A percentile compares a stretch with the other conserved stretches of the same genome.
Conservation (phyloP, 2,113 vertebrate species). For the Plectropomus leopardus region DNA sequence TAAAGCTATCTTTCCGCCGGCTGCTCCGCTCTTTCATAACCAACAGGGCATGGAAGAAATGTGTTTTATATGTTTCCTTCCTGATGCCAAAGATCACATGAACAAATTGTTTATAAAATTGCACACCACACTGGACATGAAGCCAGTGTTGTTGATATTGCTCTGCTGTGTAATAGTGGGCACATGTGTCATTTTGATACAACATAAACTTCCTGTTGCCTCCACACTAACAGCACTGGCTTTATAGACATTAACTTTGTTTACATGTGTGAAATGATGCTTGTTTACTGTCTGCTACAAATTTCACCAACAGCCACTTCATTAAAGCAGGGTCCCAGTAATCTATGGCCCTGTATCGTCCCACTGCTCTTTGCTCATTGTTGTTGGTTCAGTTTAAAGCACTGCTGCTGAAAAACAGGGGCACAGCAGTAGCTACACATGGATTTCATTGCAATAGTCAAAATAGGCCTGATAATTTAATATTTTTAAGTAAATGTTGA, state of each 20-base stretch:
- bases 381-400: neutral
- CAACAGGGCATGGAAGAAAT: conserved; percentile 2
- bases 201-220: conserved; percentile 13
- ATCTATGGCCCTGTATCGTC: conserved; percentile 24
- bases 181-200: conserved; percentile 4
- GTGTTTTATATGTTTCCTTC: neutral
- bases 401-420: neutral
- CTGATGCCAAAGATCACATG: neutral
- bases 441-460: neutral
- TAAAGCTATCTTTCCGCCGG: conserved; percentile 7
- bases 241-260: conserved; percentile 29
- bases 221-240: neutral
- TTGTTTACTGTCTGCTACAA: conserved; percentile 50
- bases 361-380: neutral
- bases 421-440: neutral
- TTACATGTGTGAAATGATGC: conserved; percentile 52
- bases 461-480: conserved; percentile 10
- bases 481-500: conserved; percentile 38
- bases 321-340: conserved; percentile 41
- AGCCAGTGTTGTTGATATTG: neutral
- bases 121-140: conserved; percentile 8
- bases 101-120: conserved; percentile 29
- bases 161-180: neutral
- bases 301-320: conserved; percentile 53
- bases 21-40: neutral